These are phyloP conservation scores for Datnioides undecimradiatus DNA, from an alignment of 2,113 vertebrate genomes.

Conservation along the genomic window DNA sequence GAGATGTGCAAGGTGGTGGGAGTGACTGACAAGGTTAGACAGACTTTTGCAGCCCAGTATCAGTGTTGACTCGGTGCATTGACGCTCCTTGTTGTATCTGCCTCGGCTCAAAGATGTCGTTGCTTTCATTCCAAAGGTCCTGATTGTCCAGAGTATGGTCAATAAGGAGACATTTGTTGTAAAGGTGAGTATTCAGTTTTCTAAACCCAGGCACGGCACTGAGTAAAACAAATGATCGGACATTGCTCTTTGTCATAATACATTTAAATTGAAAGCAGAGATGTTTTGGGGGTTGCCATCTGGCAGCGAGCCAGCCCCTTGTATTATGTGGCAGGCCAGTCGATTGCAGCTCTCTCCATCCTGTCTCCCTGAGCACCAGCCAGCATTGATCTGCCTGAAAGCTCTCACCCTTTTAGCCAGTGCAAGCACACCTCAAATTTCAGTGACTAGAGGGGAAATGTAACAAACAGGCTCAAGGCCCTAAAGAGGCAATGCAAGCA, in stretches of 20 bases:
- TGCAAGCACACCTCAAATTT: slow-evolving; percentile 60
- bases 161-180: slow-evolving; percentile 92
- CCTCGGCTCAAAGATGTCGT: not conserved
- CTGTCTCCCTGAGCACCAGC: slow-evolving; percentile 44
- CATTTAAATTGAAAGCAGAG: not conserved
- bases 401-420: slow-evolving; percentile 57
- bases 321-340: slow-evolving; percentile 32
- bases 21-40: slow-evolving; percentile 92
- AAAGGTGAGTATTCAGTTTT: slow-evolving; percentile 86
- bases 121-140: slow-evolving; percentile 86
- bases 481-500: slow-evolving; percentile 12
- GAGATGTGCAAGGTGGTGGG: slow-evolving; percentile 91
- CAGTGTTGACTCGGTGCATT: not conserved
- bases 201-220: not conserved
- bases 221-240: not conserved
- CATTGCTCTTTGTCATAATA: not conserved
- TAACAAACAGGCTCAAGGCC: slow-evolving; percentile 17
- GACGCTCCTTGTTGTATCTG: not conserved
- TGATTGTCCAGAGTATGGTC: slow-evolving; percentile 90
- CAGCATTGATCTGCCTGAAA: slow-evolving; percentile 73
- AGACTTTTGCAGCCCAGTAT: not conserved
- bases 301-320: slow-evolving; percentile 31
- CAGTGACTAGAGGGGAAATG: slow-evolving; percentile 50
- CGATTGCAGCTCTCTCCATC: slow-evolving; percentile 53
- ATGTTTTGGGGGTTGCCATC: slow-evolving; percentile 15